phyloP scores from a whole-genome alignment of 2,113 vertebrate genomes.

The Cisticola juncidis region DNA sequence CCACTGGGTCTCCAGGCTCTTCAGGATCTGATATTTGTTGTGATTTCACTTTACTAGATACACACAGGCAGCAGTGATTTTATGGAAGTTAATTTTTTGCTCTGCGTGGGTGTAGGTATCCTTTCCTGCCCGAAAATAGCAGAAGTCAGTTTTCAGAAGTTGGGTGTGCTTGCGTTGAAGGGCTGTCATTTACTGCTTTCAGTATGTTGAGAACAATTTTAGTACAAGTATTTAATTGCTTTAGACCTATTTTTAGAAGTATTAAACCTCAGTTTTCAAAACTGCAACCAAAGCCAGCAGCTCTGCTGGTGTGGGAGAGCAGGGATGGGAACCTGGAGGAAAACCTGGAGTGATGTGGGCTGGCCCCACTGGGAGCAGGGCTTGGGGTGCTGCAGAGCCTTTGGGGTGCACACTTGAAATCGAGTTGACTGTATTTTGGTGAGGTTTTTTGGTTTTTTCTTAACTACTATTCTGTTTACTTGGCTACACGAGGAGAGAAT shows the following conservation, averaged over 20 bases:
- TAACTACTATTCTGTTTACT: not conserved
- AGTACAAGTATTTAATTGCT: constrained; percentile 50
- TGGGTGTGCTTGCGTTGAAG: not conserved
- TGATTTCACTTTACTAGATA: not conserved
- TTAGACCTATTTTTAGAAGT: constrained; percentile 47
- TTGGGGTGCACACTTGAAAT: not conserved
- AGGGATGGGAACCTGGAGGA: constrained; percentile 3
- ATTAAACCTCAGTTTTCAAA: constrained; percentile 56
- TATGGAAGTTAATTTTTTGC: not conserved
- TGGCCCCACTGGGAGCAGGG: not conserved
- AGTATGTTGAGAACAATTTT: constrained; percentile 20
- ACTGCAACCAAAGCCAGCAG: not conserved
- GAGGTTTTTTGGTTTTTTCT: not conserved
- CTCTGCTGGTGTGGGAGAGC: not conserved
- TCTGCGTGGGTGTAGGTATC: constrained; percentile 27
- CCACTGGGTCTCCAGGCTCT: not conserved
- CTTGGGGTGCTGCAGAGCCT: not conserved
- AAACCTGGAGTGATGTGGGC: not conserved
- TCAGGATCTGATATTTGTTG: not conserved
- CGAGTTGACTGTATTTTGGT: not conserved
- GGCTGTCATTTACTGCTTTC: constrained; percentile 33
- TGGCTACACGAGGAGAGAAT: not conserved
- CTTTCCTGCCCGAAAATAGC: constrained; percentile 33
- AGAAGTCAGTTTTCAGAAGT: constrained; percentile 29
- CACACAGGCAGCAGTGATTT: not conserved